These are phyloP conservation scores for Clarias macrocephalus DNA, from an alignment of 2,113 vertebrate species.

Conservation along the genomic window DNA sequence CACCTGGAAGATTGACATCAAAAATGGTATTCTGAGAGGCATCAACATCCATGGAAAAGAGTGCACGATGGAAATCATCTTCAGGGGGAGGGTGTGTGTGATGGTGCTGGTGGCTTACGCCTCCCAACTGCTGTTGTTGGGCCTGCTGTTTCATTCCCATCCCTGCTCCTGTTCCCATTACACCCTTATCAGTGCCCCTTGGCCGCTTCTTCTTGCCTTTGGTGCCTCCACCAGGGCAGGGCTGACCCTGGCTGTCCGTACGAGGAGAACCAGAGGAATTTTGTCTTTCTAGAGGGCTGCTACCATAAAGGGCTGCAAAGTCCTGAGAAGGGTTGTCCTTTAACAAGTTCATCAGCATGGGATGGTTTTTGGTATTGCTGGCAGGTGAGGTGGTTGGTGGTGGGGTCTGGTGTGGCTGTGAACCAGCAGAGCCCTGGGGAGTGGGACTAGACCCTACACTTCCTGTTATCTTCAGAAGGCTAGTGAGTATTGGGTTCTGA, in stretches of 20 bases:
- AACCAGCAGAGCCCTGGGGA: constrained; percentile 71
- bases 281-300: constrained; percentile 92
- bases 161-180: constrained; percentile 49
- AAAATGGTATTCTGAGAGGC: constrained; percentile 94
- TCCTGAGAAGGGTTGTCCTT: constrained; percentile 97
- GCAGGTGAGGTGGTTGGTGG: constrained; percentile 94
- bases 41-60: constrained; percentile 98
- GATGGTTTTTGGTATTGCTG: constrained; percentile 98
- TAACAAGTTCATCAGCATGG: constrained; percentile 98
- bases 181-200: constrained; percentile 80
- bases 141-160: constrained; percentile 64
- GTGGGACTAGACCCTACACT: constrained; percentile 93
- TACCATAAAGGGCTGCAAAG: constrained; percentile 88
- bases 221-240: constrained; percentile 62
- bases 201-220: constrained; percentile 95
- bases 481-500: constrained; percentile 98
- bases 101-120: constrained; percentile 67
- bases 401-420: constrained; percentile 87
- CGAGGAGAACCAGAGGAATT: constrained; percentile 91
- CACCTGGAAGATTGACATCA: constrained; percentile 90
- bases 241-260: constrained; percentile 76
- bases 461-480: constrained; percentile 94
- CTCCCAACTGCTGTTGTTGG: constrained; percentile 45
- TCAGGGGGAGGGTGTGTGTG: constrained; percentile 81
- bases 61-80: constrained; percentile 96